Evolutionary conservation across 2,113 vertebrate genomes (phyloP), one percentile per base, ranked within the genome.

Genomic region (Phalacrocorax aristotelis): DNA sequence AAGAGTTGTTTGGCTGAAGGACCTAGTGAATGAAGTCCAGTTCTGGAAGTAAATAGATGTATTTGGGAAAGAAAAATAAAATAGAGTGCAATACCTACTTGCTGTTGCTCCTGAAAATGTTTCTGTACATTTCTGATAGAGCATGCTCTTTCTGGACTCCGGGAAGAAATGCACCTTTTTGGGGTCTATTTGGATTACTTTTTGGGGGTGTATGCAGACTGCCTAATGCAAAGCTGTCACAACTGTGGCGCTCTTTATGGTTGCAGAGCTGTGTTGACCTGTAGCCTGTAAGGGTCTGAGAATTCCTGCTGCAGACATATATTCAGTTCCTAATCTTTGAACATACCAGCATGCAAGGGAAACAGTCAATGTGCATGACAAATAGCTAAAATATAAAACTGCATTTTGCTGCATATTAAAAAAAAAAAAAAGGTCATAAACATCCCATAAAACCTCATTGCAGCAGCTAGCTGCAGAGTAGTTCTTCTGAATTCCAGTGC

Each of bases 151-250:
- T 82, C 40, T 70, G 30, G n/a, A 21, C 12, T 84, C 19, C 23
- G 7, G 51, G 26, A 84, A 65, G 52, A 60, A 87, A 54, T 9
- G 15, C 8, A 19, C 2, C 5, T 68, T 30, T 36, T 27, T 2
- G 2, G 19, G 9, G 30, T 32, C 49, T 44, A 6, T 13, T 15
- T 5, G 15, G 40, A 8, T 38, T 60, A 36, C 40, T 54, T 81
- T 1, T 1, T 2, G 7, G 7, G 5, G 4, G 4, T 38, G 2
- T 48, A 25, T 26, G 6, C 25, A 49, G 27, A 15, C 36, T 81
- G 9, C 18, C 7, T 60, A 36, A 29, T 51, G 26, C 38, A 85
- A 65, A 76, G 19, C 57, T 8, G 4, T 34, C 51, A 26, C 9
- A 5, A 20, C 5, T 62, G 14, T 51, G 34, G 7, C 36, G n/a